Evolutionary conservation across 2,888 invertebrate species (phyloP), one percentile per base, ranked within the genome.

Genomic region (Nemotelus nigrinus): DNA sequence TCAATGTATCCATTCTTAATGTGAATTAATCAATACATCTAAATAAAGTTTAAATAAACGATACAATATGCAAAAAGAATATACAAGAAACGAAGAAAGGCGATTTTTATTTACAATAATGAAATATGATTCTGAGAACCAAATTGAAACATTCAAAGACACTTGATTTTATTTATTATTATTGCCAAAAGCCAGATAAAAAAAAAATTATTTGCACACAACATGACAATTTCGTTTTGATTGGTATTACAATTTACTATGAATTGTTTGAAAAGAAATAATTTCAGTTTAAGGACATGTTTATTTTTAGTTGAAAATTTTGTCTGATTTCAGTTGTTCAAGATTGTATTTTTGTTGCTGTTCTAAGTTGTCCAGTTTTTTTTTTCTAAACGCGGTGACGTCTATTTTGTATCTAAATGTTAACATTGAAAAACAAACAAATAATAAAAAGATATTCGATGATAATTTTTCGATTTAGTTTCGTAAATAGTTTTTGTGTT

Each of bases 1-100:
- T 74, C 74, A 63, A 48, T 74, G 74, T 74, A 74, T 74, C 74
- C 74, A 74, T 74, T 74, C 74, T 74, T 74, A 74, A 74, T 74
- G 74, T 74, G 74, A 74, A 74, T 74, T 74, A 63, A 25, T 25
- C 60, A 48, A 39, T 74, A 47, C 60, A 60, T 48, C 47, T 63
- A 74, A 74, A 74, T 74, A 74, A 74, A 74, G 48, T 63, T 63
- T 48, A 68, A 74, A 74, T 43, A 60, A 45, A 65, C 4, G 2
- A 70, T 50, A 70, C n/a, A 70, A 70, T 50, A 70, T 41, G 7
- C 25, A 48, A 60, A 74, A 47, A 74, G 45, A 74, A 63, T 60
- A 74, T 39, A 74, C 43, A 74, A n/a, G 50, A 74, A 74, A 74
- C 63, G 48, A 76, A 65, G 65, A 75, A 57, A 64, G 41, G 65